Percentiles rank a stretch among this genome's conserved stretches.
Evolutionary conservation across 2,888 invertebrate species (phyloP).

Genomic region (Leptarthrus brevirostris): DNA sequence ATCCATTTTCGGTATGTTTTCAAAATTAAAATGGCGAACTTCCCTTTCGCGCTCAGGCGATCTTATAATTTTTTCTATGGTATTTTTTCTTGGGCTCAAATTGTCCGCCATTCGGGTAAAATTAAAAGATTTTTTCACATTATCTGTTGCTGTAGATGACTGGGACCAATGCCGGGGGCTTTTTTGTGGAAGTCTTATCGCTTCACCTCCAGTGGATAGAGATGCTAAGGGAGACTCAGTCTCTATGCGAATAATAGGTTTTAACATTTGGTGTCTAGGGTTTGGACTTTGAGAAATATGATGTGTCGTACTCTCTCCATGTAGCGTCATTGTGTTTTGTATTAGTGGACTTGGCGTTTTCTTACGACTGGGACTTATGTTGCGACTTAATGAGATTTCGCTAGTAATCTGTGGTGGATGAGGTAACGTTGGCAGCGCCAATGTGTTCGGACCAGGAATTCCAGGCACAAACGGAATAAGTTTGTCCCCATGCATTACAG

Average conservation of each 20-base stretch:
- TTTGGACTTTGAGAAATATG: slow-evolving; percentile 3
- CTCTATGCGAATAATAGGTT: slow-evolving; percentile 47
- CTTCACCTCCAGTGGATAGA: background rate
- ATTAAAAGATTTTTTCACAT: slow-evolving; percentile 63
- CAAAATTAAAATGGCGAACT: slow-evolving; percentile 64
- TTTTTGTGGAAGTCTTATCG: slow-evolving; percentile 18
- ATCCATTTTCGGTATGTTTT: slow-evolving; percentile 59
- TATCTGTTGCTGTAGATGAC: slow-evolving; percentile 4
- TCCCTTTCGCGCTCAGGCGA: slow-evolving; percentile 57
- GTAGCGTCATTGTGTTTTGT: slow-evolving; percentile 26
- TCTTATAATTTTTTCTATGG: slow-evolving; percentile 39
- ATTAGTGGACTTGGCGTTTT: slow-evolving; percentile 61
- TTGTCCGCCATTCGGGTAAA: slow-evolving; percentile 66
- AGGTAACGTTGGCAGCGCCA: slow-evolving; percentile 67
- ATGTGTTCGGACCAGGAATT: slow-evolving; percentile 83
- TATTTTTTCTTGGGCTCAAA: slow-evolving; percentile 60
- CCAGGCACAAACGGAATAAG: slow-evolving; percentile 88
- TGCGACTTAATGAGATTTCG: slow-evolving; percentile 55
- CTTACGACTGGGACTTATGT: slow-evolving; percentile 62
- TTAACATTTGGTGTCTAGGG: slow-evolving; percentile 33
- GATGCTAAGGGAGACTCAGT: slow-evolving; percentile 21
- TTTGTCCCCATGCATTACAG: slow-evolving; percentile 76
- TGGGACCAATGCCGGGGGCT: slow-evolving; percentile 39
- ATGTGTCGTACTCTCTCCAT: slow-evolving; percentile 9
- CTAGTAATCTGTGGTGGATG: slow-evolving; percentile 55